A percentile compares a stretch with the other conserved stretches of the same genome.
Conservation (phyloP, 2,113 vertebrate genomes). For the Mus musculus region DNA sequence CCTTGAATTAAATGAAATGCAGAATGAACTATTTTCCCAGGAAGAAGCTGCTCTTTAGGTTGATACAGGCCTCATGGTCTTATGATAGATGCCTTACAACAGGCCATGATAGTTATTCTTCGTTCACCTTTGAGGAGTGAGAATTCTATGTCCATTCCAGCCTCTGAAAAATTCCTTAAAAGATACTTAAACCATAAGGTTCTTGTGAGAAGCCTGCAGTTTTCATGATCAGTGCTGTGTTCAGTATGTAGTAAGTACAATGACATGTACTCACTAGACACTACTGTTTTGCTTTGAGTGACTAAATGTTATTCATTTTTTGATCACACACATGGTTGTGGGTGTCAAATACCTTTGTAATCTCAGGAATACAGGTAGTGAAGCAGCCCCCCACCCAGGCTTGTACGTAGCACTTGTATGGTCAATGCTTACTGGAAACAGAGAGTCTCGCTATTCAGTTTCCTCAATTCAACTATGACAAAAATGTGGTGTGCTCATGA, state of each 20-base stretch:
- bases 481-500: not conserved
- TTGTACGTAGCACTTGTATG: not conserved
- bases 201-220: conserved; percentile 21
- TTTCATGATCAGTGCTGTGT: not conserved
- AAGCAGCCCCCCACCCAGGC: not conserved
- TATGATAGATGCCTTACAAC: not conserved
- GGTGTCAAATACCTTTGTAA: not conserved
- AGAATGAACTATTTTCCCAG: conserved; percentile 78
- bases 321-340: not conserved
- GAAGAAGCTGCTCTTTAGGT: conserved; percentile 68
- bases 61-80: conserved; percentile 40
- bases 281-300: conserved; percentile 26
- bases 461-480: not conserved
- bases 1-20: conserved; percentile 85
- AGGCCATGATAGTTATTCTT: conserved; percentile 33
- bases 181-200: not conserved
- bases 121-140: not conserved
- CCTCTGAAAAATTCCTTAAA: conserved; percentile 27
- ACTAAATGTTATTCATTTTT: conserved; percentile 41
- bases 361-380: not conserved
- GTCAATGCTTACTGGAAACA: not conserved
- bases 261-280: not conserved
- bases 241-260: not conserved
- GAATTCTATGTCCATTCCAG: not conserved
- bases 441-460: not conserved